Percentiles rank a stretch among this genome's conserved stretches.
These are phyloP conservation scores for Branchinecta lynchi DNA, from an alignment of 1,140 invertebrate species.

Conservation along the genomic window DNA sequence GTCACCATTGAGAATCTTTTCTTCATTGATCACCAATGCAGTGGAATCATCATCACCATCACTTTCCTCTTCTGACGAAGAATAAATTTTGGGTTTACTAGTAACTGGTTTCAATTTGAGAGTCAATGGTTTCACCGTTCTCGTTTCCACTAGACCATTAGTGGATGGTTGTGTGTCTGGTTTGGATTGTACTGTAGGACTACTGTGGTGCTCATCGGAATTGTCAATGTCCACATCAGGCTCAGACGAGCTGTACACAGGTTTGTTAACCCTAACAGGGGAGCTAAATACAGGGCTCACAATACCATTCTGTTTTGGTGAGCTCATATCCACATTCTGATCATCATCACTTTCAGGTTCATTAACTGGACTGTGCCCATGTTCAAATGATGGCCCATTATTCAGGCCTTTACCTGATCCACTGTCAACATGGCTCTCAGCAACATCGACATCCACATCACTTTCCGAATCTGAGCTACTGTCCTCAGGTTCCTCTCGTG, in stretches of 20 bases:
- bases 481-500: background rate
- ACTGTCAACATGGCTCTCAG: background rate
- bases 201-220: background rate
- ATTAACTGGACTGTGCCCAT: background rate
- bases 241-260: background rate
- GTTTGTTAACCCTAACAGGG: background rate
- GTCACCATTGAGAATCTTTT: background rate
- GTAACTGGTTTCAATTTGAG: constrained; percentile 3
- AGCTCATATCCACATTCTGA: background rate
- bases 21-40: background rate
- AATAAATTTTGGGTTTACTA: constrained; percentile 4
- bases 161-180: background rate
- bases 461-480: background rate
- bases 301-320: background rate
- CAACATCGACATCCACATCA: background rate
- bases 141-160: background rate
- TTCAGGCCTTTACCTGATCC: too few relatives aligned
- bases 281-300: too few relatives aligned
- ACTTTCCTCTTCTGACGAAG: background rate
- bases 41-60: background rate
- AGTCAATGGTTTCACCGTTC: background rate
- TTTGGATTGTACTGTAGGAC: background rate
- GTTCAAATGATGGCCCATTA: background rate
- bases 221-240: background rate
- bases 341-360: background rate